phyloP scores from a whole-genome alignment of 2,113 vertebrate genomes.

The Indicator maculatus region DNA sequence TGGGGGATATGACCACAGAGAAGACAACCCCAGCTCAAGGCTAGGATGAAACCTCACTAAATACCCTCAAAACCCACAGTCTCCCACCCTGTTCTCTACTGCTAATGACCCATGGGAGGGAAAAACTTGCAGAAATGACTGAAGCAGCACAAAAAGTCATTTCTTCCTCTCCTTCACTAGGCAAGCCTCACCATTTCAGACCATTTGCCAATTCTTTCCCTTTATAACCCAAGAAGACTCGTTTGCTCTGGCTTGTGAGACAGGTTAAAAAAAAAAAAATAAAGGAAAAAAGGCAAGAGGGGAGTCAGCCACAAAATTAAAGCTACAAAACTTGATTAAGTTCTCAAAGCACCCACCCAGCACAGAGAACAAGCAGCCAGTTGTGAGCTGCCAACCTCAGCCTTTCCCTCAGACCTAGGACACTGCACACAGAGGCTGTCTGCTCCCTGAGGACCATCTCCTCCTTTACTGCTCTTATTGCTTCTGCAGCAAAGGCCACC shows the following conservation, averaged over 20 bases:
- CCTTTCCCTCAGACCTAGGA: accelerated
- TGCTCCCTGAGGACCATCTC: neutral
- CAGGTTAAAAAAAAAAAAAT: neutral
- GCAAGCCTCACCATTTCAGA: neutral
- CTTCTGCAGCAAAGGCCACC: neutral
- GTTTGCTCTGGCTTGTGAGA: neutral
- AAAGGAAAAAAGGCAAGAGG: neutral
- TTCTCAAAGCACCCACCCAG: conserved; percentile 27
- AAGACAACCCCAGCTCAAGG: neutral
- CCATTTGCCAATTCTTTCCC: neutral
- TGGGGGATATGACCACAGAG: accelerated
- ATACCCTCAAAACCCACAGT: neutral
- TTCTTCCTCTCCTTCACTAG: neutral
- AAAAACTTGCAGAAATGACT: neutral
- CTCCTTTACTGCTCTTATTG: neutral
- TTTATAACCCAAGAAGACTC: neutral
- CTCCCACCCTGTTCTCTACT: neutral
- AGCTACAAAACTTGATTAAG: conserved; percentile 44
- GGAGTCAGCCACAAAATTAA: conserved; percentile 27
- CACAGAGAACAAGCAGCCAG: neutral
- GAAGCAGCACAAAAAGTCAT: neutral
- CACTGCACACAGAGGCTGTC: neutral
- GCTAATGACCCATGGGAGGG: neutral
- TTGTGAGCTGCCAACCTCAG: neutral
- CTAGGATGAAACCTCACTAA: neutral